A percentile compares a stretch with the other conserved stretches of the same genome.
Conservation (phyloP, 2,797 vertebrate genomes). For the Babyrousa celebensis region DNA sequence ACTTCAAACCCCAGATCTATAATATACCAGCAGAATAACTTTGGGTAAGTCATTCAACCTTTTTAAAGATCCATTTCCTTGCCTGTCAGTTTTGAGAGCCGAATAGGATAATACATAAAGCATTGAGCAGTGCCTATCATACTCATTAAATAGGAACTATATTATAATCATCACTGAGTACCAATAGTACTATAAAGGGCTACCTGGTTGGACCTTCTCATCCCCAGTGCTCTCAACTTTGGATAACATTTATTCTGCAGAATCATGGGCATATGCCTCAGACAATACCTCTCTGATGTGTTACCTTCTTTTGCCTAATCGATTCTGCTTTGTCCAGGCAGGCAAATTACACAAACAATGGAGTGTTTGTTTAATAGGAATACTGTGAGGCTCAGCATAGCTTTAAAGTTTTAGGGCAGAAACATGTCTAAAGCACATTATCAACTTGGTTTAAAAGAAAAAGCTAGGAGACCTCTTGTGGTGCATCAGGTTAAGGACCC, state of each 20-base stretch:
- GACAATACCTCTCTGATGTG: background rate
- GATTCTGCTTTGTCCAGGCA: background rate
- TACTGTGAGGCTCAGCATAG: background rate
- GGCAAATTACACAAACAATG: background rate
- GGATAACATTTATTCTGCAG: background rate
- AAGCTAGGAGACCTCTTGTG: background rate
- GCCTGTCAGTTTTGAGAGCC: conserved; percentile 47
- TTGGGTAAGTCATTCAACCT: background rate
- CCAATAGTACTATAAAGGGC: background rate
- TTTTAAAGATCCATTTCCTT: conserved; percentile 18
- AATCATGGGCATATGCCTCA: background rate
- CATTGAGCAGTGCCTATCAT: background rate
- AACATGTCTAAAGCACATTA: conserved; percentile 22
- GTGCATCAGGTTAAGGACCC: no score
- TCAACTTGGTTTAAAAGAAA: conserved; percentile 20
- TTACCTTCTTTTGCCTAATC: background rate
- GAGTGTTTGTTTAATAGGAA: background rate
- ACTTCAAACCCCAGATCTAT: background rate
- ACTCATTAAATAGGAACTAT: background rate
- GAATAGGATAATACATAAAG: background rate
- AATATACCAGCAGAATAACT: background rate
- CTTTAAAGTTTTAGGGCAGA: conserved; percentile 33
- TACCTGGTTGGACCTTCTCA: background rate
- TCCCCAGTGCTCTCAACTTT: background rate
- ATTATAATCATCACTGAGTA: background rate